These are phyloP conservation scores for Empis stercorea DNA, from an alignment of 2,888 invertebrate species.

Conservation along the genomic window DNA sequence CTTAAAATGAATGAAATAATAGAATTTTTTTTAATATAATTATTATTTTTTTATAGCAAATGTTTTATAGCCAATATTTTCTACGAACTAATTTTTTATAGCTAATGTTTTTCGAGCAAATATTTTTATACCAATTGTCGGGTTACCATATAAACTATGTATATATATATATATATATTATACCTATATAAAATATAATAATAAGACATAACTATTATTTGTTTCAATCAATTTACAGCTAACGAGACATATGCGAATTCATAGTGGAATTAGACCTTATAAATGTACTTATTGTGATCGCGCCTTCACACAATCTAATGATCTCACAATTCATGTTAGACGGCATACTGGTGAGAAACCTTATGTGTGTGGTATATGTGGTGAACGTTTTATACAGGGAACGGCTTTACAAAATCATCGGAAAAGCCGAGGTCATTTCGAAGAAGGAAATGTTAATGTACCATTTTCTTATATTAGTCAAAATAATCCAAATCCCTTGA, in stretches of 20 bases:
- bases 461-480: conserved; percentile 1
- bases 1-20: too few relatives aligned
- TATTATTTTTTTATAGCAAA: too few relatives aligned
- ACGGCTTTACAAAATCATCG: conserved; percentile 50
- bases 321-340: conserved; percentile 53
- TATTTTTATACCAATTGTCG: too few relatives aligned
- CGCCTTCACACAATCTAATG: conserved; percentile 57
- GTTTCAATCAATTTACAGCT: too few relatives aligned
- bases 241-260: background rate
- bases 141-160: too few relatives aligned
- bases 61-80: too few relatives aligned
- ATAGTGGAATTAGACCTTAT: conserved; percentile 41
- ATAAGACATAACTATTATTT: too few relatives aligned
- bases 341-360: conserved; percentile 57
- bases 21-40: too few relatives aligned
- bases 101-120: too few relatives aligned
- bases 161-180: too few relatives aligned
- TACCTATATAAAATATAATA: too few relatives aligned
- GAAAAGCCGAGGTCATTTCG: conserved; percentile 28
- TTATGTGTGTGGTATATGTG: conserved; percentile 52
- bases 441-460: background rate
- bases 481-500: background rate
- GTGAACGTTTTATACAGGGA: conserved; percentile 54
- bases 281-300: conserved; percentile 42
- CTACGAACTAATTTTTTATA: too few relatives aligned